Evolutionary conservation across 2,888 invertebrate genomes (phyloP).

Genomic region (Amphimallon solstitiale): DNA sequence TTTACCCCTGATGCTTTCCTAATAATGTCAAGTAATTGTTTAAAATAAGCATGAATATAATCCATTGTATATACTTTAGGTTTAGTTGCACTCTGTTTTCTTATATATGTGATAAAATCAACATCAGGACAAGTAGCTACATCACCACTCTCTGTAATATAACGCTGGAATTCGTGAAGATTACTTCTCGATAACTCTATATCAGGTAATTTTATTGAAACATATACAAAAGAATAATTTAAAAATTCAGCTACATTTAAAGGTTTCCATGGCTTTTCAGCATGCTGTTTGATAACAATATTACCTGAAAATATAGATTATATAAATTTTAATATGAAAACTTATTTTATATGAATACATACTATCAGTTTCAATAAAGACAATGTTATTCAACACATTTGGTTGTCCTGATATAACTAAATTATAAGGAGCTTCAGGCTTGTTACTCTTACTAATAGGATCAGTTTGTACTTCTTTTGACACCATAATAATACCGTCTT

Average conservation of each 20-base stretch:
- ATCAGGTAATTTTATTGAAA: constrained; percentile 43
- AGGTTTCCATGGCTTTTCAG: constrained; percentile 40
- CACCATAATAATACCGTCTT: not conserved
- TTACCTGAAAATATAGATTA: constrained; percentile 36
- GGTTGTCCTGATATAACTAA: constrained; percentile 43
- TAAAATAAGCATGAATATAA: constrained; percentile 42
- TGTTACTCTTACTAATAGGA: constrained; percentile 14
- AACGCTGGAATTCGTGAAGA: constrained; percentile 41
- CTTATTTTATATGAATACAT: constrained; percentile 15
- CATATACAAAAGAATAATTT: constrained; percentile 43
- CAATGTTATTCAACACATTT: constrained; percentile 42
- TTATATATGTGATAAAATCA: constrained; percentile 30
- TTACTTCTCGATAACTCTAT: constrained; percentile 40
- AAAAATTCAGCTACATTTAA: constrained; percentile 40
- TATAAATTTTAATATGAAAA: constrained; percentile 5
- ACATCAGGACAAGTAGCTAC: constrained; percentile 6
- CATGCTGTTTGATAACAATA: constrained; percentile 43
- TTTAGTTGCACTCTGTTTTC: constrained; percentile 1
- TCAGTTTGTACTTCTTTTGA: constrained; percentile 28
- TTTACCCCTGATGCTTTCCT: constrained; percentile 32
- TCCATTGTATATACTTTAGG: constrained; percentile 34
- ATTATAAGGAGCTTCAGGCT: constrained; percentile 40
- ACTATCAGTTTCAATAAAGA: constrained; percentile 41
- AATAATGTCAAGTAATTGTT: constrained; percentile 36
- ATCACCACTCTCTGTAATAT: constrained; percentile 40